Conservation (phyloP, 2,113 vertebrate genomes). For the Gopherus evgoodei region DNA sequence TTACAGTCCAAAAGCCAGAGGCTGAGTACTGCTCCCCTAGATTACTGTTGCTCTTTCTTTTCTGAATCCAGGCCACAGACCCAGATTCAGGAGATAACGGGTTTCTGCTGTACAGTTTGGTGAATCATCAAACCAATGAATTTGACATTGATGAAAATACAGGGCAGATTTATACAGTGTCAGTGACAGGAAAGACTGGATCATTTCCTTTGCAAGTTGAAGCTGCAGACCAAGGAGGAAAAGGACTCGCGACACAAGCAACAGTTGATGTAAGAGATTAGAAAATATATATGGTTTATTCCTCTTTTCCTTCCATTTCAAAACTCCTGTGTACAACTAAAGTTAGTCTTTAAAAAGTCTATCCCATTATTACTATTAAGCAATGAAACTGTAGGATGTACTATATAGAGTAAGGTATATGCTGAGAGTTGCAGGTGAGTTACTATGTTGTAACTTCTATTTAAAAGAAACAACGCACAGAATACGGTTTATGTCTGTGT, state of each 20-base stretch:
- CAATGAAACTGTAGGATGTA: neutral
- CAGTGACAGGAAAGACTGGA: constrained; percentile 54
- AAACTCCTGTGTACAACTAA: neutral
- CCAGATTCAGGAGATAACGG: constrained; percentile 71
- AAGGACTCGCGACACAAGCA: constrained; percentile 56
- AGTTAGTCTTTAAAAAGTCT: neutral
- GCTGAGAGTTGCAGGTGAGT: no score
- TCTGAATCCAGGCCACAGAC: constrained; percentile 77
- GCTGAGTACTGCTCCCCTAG: neutral
- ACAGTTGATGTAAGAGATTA: constrained; percentile 71
- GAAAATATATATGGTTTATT: neutral
- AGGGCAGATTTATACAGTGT: constrained; percentile 79
- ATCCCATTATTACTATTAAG: neutral
- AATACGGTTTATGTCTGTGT: neutral
- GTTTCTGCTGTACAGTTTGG: constrained; percentile 77
- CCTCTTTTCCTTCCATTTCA: neutral
- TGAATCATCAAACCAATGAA: neutral
- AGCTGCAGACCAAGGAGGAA: constrained; percentile 70
- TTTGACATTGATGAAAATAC: constrained; percentile 78
- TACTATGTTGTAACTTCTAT: no score
- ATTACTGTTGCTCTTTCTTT: neutral
- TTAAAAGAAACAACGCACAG: neutral
- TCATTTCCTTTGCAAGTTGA: constrained; percentile 49
- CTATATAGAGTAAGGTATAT: neutral
- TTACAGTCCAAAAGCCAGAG: neutral